These are phyloP conservation scores for Dendrocincla tyrannina DNA, from an alignment of 2,797 vertebrate species.

Conservation along the genomic window DNA sequence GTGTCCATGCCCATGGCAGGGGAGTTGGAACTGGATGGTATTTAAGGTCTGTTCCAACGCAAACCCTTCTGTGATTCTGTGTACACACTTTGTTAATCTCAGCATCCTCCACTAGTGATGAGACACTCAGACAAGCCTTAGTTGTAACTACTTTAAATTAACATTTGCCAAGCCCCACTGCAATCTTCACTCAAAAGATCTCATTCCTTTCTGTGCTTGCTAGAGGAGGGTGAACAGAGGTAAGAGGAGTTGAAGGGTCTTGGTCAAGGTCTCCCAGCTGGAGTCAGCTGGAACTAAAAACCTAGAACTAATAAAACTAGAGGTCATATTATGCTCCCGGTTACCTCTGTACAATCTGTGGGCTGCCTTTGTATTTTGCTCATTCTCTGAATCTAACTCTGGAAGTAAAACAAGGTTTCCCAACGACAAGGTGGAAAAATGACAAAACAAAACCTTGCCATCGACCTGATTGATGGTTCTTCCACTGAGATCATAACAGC, in stretches of 20 bases:
- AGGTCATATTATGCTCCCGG: background rate
- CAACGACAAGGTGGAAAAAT: background rate
- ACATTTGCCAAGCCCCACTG: background rate
- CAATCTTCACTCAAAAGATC: background rate
- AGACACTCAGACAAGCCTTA: background rate
- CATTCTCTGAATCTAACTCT: background rate
- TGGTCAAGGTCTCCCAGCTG: background rate
- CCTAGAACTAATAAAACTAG: background rate
- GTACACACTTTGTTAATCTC: background rate
- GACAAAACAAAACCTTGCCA: background rate
- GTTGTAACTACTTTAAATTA: background rate
- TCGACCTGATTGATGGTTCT: constrained; percentile 24
- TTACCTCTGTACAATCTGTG: background rate
- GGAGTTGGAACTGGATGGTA: background rate
- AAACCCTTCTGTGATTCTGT: rapidly evolving
- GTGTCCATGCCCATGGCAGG: no score
- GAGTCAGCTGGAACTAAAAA: background rate
- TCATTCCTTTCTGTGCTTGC: background rate
- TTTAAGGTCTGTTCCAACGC: background rate
- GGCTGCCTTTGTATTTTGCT: background rate
- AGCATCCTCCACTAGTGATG: background rate
- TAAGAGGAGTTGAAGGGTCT: background rate
- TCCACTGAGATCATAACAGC: constrained; percentile 53
- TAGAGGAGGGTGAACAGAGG: background rate
- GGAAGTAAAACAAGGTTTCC: background rate